phyloP scores from a whole-genome alignment of 2,113 vertebrate genomes.

The Myiozetetes cayanensis region DNA sequence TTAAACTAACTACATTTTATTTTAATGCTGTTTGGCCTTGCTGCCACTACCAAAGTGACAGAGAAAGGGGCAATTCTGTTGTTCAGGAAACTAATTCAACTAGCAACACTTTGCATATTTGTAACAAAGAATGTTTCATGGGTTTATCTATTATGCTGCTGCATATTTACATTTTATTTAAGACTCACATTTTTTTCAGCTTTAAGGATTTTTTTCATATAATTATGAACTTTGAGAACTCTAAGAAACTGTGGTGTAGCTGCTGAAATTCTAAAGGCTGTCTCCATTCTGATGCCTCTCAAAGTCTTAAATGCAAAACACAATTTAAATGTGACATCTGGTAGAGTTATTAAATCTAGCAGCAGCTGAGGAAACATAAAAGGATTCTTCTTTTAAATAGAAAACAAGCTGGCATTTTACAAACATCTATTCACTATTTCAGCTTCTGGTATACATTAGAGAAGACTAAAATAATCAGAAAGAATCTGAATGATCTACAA shows the following conservation, averaged over 20 bases:
- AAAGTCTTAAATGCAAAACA: background rate
- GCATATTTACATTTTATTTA: background rate
- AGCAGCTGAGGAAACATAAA: constrained; percentile 41
- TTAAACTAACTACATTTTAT: background rate
- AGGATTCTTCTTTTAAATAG: constrained; percentile 24
- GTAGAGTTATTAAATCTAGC: constrained; percentile 33
- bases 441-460: constrained; percentile 18
- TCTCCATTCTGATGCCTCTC: background rate
- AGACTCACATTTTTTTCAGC: background rate
- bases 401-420: constrained; percentile 21
- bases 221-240: background rate
- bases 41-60: background rate
- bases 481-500: constrained; percentile 35
- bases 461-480: constrained; percentile 40
- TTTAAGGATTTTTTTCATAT: background rate
- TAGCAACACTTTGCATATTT: background rate
- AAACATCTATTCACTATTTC: constrained; percentile 34
- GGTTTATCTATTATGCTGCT: background rate
- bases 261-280: constrained; percentile 7
- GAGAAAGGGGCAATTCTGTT: background rate
- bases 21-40: background rate
- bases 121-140: background rate
- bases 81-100: background rate
- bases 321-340: constrained; percentile 51
- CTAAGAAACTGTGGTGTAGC: background rate